Base-by-base conservation (phyloP, 2,113 vertebrate species). In the Tricholaema leucomelas region DNA sequence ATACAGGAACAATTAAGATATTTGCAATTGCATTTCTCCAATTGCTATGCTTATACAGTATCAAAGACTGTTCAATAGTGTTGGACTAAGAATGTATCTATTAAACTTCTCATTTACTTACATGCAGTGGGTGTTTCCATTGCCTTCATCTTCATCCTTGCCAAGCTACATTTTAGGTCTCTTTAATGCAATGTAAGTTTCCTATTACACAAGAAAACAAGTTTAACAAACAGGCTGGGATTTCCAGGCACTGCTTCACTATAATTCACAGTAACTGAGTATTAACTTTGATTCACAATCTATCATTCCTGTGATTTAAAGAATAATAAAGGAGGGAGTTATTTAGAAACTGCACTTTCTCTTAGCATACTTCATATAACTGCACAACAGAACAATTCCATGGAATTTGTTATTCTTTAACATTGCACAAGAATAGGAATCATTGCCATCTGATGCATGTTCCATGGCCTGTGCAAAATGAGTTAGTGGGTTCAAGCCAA, bases 401-500 rank as follows among this genome's bases (percentile, higher is more conserved):
- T 63, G 86, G 81, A 81, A 90, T 86, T 78, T 77, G 90, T 90
- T 88, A 81, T 72, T 83, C 83, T 75, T 87, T 87, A 75, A 64
- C 50, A 27, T 50, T 85, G 91, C 92, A 85, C 76, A 83, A 0
- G 7, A 89, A 60, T 59, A 77, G 91, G 92, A 87, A 89, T 85
- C 1, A 0, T 56, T 93, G 73, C 85, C 96, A 93, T 95, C 61
- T 91, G 96, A 93, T 92, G 81, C 50, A 42, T 81, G 87, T 78
- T 95, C 89, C 81, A 30, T 72, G 87, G 92, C 87, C 95, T 94
- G 85, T 69, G 64, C 61, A 90, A 94, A 96, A 96, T 63, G 72
- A 94, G 82, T 87, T 61, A 73, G 87, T 96, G 95, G 72, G 95
- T 87, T 69, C 38, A 83, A 93, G 94, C 93, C 96, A 96, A 91